phyloP scores from a whole-genome alignment of 2,113 vertebrate genomes.

The Callocephalon fimbriatum region DNA sequence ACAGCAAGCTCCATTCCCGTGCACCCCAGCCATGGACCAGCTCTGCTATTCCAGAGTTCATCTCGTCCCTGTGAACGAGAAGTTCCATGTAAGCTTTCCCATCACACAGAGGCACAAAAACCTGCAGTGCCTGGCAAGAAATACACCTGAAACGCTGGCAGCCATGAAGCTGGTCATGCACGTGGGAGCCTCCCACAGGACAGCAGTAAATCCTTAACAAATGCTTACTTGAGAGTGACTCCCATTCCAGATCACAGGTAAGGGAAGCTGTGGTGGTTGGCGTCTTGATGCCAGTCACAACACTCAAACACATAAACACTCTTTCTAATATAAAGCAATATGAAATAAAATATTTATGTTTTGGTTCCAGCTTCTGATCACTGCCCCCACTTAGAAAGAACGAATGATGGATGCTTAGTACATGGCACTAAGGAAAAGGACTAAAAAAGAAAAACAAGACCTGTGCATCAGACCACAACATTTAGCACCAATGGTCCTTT shows the following conservation, averaged over 20 bases:
- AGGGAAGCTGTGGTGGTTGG: background rate
- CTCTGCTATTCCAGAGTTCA: constrained; percentile 17
- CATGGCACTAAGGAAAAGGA: constrained; percentile 16
- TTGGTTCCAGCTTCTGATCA: constrained; percentile 60
- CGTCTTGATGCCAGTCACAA: background rate
- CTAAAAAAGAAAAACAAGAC: constrained; percentile 4
- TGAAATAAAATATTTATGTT: background rate
- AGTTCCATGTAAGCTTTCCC: constrained; percentile 13
- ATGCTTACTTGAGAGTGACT: background rate
- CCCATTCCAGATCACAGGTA: constrained; percentile 36
- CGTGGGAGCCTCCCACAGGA: constrained; percentile 9
- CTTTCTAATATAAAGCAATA: background rate
- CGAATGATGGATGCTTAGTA: constrained; percentile 32
- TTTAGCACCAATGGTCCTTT: background rate
- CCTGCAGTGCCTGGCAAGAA: background rate
- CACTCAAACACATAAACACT: background rate
- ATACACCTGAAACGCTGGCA: background rate
- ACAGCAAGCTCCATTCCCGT: background rate
- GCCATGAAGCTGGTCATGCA: constrained; percentile 40
- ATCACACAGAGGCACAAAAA: background rate
- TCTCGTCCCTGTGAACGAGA: constrained; percentile 4
- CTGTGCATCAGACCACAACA: background rate
- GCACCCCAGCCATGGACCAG: constrained; percentile 2
- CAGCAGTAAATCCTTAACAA: constrained; percentile 39
- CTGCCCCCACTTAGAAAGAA: constrained; percentile 53